Evolutionary conservation across 2,888 invertebrate species (phyloP), one percentile per base, ranked within the genome.

Genomic region (Tachystola acroxantha): DNA sequence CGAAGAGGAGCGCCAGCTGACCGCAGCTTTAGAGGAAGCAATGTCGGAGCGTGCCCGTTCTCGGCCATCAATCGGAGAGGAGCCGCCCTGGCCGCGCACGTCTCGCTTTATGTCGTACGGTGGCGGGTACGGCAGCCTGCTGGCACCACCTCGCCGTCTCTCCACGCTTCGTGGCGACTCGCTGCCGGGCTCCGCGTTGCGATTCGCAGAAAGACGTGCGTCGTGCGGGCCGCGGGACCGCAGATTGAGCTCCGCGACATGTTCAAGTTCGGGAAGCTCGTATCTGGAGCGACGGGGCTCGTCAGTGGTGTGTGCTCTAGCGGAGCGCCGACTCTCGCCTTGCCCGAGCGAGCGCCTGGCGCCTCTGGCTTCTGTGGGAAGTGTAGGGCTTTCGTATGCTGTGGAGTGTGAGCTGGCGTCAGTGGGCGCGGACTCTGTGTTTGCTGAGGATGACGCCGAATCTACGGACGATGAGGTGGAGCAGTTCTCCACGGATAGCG

Each of bases 401-500:
- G 79, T 91, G 44, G 94, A 94, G 61, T 91, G 91, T 54, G 94
- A 94, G 58, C 82, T 91, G 45, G 90, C 90, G 43, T 91, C 92
- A 10, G 88, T 92, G 39, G 92, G 92, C 29, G 92, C 93, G 34
- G 95, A 95, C 72, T 94, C 95, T 11, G 94, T 95, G 40, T 95
- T 95, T 70, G 88, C 91, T 38, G 93, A 93, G 63, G 90, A 90
- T 56, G 92, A 91, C 47, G 89, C 78, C 36, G 88, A 91, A 51
- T 94, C 94, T 55, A 95, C 95, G 10, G 95, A 95, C 64, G 94
- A 94, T 60, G 95, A 95, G 61, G 92, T 94, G 54, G 94, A 94
- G 59, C 93, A 93, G 57, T 92, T 95, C 64, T 94, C 94, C 41
- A 94, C 94, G 25, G 95, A 95, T 64, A 95, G 94, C 59, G 94